Conservation (phyloP, 2,888 invertebrate genomes). For the Blomia tropicalis region DNA sequence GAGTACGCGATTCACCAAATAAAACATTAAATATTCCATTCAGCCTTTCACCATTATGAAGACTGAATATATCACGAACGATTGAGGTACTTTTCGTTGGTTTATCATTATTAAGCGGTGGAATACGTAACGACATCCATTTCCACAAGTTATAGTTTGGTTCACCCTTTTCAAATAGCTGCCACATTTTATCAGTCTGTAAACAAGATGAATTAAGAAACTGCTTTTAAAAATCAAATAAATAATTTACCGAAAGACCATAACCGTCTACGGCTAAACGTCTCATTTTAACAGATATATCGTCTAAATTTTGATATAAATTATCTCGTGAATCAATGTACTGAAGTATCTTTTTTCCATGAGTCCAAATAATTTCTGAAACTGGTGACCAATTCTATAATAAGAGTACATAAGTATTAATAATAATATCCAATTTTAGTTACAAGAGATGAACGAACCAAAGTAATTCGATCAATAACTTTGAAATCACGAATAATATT, state of each 20-base stretch:
- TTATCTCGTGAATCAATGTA: conserved; percentile 43
- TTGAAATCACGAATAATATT: conserved; percentile 54
- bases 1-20: background rate
- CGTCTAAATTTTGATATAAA: conserved; percentile 45
- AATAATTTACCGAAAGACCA: conserved; percentile 51
- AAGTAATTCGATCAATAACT: conserved; percentile 62
- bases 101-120: background rate
- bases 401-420: conserved; percentile 17
- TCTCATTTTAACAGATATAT: conserved; percentile 57
- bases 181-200: conserved; percentile 18
- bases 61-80: background rate
- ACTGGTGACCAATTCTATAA: conserved; percentile 50
- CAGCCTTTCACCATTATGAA: conserved; percentile 9
- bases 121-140: conserved; percentile 11
- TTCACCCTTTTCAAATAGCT: conserved; percentile 10
- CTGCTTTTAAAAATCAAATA: background rate
- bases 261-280: conserved; percentile 54
- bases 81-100: background rate
- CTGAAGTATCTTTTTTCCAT: conserved; percentile 50
- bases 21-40: conserved; percentile 4
- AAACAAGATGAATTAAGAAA: conserved; percentile 15
- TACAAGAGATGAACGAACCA: conserved; percentile 37
- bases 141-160: conserved; percentile 17
- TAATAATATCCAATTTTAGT: no score
- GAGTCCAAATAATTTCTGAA: conserved; percentile 56